Conservation (phyloP, 2,113 vertebrate genomes). For the Pelobates fuscus region DNA sequence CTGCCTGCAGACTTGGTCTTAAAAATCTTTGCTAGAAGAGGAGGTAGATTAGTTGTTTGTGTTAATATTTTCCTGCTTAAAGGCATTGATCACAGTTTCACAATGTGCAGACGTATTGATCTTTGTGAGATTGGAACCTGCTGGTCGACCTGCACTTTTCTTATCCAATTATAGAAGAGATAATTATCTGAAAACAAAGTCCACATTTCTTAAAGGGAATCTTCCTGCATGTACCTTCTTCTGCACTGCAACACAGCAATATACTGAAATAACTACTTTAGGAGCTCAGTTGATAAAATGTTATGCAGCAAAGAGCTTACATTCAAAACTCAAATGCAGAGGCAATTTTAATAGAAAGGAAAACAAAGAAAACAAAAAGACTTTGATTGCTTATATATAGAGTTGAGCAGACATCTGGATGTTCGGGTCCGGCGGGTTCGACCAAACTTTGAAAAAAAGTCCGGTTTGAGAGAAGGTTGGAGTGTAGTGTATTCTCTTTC, state of each 20-base stretch:
- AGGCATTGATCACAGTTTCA: conserved; percentile 12
- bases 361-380: too few species aligned
- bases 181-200: conserved; percentile 38
- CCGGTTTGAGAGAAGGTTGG: too few species aligned
- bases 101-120: conserved; percentile 29
- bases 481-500: too few species aligned
- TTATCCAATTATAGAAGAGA: conserved; percentile 15
- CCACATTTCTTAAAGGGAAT: neutral
- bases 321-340: neutral
- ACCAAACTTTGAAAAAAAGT: too few species aligned
- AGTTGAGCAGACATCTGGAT: too few species aligned
- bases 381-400: too few species aligned
- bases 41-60: neutral
- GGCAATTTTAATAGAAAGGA: neutral
- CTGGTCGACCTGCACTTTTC: conserved; percentile 24
- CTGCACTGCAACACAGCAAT: neutral
- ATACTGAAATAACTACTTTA: neutral
- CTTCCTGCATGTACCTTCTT: neutral
- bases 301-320: neutral
- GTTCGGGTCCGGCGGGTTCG: too few species aligned
- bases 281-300: neutral
- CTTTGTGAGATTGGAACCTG: conserved; percentile 12
- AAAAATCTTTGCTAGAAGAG: too few species aligned
- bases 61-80: conserved; percentile 1
- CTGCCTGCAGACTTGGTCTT: too few species aligned